These are phyloP conservation scores for Ictidomys tridecemlineatus DNA, from an alignment of 2,113 vertebrate genomes.

Conservation along the genomic window DNA sequence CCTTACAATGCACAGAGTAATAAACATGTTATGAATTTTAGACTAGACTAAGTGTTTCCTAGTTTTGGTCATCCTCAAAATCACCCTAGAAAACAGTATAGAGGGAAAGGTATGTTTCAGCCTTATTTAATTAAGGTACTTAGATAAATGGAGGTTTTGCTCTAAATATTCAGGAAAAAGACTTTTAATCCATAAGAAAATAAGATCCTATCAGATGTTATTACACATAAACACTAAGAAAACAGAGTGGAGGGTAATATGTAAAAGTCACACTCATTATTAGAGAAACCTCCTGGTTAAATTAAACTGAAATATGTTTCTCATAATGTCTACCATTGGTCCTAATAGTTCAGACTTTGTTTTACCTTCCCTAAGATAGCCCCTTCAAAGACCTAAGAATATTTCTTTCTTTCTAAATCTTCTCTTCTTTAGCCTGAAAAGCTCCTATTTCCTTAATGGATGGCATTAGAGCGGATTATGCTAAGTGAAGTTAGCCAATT, in stretches of 20 bases:
- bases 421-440: constrained; percentile 18
- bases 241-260: not conserved
- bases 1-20: constrained; percentile 14
- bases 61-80: constrained; percentile 36
- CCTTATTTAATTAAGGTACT: constrained; percentile 26
- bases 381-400: constrained; percentile 30
- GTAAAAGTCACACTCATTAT: not conserved
- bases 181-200: constrained; percentile 43
- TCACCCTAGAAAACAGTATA: not conserved
- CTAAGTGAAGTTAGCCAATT: too few relatives aligned
- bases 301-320: not conserved
- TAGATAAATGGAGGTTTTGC: constrained; percentile 43
- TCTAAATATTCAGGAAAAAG: constrained; percentile 51
- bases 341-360: constrained; percentile 10
- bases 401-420: not conserved
- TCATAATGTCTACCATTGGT: constrained; percentile 8
- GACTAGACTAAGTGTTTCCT: constrained; percentile 33
- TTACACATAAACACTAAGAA: constrained; percentile 41
- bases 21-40: not conserved
- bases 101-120: not conserved
- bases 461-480: too few relatives aligned
- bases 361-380: constrained; percentile 22
- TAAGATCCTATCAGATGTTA: not conserved
- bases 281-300: not conserved
- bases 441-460: not conserved